Evolutionary conservation across 2,888 invertebrate species (phyloP).

Genomic region (Mythimna loreyi): DNA sequence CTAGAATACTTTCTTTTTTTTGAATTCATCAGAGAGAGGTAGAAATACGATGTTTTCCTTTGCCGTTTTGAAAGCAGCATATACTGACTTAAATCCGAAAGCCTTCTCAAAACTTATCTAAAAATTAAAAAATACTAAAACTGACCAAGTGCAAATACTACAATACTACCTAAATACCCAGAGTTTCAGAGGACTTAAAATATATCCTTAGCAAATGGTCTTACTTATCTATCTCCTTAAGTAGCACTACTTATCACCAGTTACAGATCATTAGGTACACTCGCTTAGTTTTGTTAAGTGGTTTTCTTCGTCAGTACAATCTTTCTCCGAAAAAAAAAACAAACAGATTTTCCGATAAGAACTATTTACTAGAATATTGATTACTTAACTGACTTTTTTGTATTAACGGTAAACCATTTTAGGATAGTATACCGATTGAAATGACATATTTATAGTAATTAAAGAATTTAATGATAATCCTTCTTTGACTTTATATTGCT

Average conservation of each 20-base stretch:
- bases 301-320: neutral
- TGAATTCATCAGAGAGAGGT: too few relatives aligned
- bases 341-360: too few relatives aligned
- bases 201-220: neutral
- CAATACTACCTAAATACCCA: neutral
- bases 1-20: too few relatives aligned
- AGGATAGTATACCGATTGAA: neutral
- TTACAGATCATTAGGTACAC: conserved; percentile 15
- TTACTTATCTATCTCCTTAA: conserved; percentile 3
- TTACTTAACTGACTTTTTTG: neutral
- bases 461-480: too few relatives aligned
- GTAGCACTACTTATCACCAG: conserved; percentile 3
- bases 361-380: neutral
- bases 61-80: too few relatives aligned
- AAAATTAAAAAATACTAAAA: neutral
- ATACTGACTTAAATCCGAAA: too few relatives aligned
- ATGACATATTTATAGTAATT: neutral
- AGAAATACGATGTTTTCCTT: too few relatives aligned
- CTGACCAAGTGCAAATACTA: neutral
- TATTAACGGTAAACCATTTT: neutral
- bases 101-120: neutral
- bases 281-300: conserved; percentile 3
- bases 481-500: too few relatives aligned
- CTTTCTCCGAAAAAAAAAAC: neutral
- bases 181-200: neutral